phyloP scores from a whole-genome alignment of 1,140 invertebrate species.

The Pogonomyrmex californicus region DNA sequence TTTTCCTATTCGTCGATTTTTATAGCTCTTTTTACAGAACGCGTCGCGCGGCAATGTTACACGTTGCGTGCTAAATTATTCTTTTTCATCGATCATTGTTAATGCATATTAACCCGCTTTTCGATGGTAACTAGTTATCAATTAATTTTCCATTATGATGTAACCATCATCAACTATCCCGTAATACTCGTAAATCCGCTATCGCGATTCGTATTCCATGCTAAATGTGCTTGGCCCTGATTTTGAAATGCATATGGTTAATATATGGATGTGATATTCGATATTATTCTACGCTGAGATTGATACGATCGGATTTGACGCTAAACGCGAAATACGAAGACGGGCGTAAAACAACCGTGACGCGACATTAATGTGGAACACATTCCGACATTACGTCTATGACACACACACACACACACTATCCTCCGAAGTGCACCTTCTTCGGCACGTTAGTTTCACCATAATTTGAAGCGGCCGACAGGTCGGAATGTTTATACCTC shows the following conservation, averaged over 20 bases:
- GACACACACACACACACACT: too few relatives aligned
- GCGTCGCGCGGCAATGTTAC: neutral
- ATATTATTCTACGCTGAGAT: neutral
- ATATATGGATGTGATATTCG: neutral
- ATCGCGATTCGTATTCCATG: slow-evolving; percentile 31
- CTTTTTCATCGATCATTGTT: neutral
- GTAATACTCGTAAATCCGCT: slow-evolving; percentile 18
- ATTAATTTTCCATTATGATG: slow-evolving; percentile 25
- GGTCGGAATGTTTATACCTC: slow-evolving; percentile 77
- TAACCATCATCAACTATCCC: neutral
- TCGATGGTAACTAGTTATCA: slow-evolving; percentile 19
- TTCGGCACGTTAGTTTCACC: slow-evolving; percentile 57
- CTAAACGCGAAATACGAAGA: slow-evolving; percentile 31
- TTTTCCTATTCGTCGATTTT: neutral
- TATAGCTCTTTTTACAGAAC: neutral
- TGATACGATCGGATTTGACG: slow-evolving; percentile 39
- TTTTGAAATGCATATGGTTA: slow-evolving; percentile 31
- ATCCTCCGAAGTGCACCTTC: slow-evolving; percentile 36
- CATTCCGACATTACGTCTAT: slow-evolving; percentile 58
- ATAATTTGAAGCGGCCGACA: slow-evolving; percentile 78
- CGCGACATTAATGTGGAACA: slow-evolving; percentile 39
- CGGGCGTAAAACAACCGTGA: slow-evolving; percentile 25
- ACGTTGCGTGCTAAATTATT: neutral
- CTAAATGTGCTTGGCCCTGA: neutral
- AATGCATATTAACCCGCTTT: slow-evolving; percentile 26